Evolutionary conservation across 2,113 vertebrate genomes (phyloP).

Genomic region (Trematocara stigmaticum): DNA sequence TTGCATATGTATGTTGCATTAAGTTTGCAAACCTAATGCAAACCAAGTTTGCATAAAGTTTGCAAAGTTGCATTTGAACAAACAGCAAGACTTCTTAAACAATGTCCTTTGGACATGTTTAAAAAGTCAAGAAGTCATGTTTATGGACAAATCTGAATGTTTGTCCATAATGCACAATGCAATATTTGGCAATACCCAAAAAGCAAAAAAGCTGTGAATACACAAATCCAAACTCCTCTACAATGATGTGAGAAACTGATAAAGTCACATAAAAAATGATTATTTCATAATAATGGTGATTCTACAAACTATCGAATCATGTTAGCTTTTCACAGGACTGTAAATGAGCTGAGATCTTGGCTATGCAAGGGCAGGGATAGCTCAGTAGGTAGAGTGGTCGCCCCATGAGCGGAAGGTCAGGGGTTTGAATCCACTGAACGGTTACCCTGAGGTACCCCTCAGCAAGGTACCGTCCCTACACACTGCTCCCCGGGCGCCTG

Average conservation of each 20-base stretch:
- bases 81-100: background rate
- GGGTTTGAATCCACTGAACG: background rate
- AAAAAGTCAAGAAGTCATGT: background rate
- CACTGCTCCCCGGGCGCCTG: background rate
- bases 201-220: background rate
- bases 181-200: background rate
- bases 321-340: background rate
- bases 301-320: background rate
- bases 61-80: background rate
- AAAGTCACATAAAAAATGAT: background rate
- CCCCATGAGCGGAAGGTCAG: background rate
- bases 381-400: background rate
- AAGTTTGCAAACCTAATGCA: background rate
- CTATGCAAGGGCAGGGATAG: background rate
- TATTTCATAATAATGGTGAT: background rate
- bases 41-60: background rate
- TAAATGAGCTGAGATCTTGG: background rate
- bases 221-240: background rate
- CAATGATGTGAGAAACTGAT: background rate
- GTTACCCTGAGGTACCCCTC: background rate
- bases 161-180: background rate
- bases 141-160: background rate
- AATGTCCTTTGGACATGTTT: background rate
- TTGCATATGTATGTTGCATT: background rate
- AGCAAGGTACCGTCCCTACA: background rate